Base-by-base conservation (phyloP, 2,888 invertebrate species). In the Apeira syringaria region DNA sequence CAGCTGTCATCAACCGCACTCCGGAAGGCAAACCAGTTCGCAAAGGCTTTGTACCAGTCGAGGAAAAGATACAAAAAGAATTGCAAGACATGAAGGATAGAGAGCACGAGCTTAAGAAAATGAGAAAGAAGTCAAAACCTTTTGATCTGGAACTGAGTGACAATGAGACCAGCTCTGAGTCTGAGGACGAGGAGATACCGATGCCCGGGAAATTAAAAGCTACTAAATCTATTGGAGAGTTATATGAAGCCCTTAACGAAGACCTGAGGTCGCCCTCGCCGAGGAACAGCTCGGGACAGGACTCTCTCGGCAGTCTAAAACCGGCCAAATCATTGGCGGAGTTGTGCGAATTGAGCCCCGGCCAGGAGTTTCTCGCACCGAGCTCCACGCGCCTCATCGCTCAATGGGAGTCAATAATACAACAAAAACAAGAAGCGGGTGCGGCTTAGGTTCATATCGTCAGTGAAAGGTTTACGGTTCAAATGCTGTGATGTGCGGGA, bases 61-160 rank as follows among this genome's bases (percentile, higher is more conserved):
- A 97, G 73, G 94, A 96, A 64, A 96, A 96, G 79, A 97, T 98
- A 61, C 95, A 96, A 67, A 94, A 94, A 51, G 98, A 98, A 76
- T 83, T 98, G 34, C 91, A 93, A 68, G 97, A 97, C 63, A 94
- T 97, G 92, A 94, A 95, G 66, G 92, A 93, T 53, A 90, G 96
- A 39, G 96, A 96, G 68, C 93, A 94, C 53, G 96, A 96, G 67
- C 83, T 96, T 27, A 95, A 95, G 91, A 89, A 91, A 54, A 91
- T 93, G 86, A 88, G 94, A 50, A 91, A 92, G 72, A 91, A 91
- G 59, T 81, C 91, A 46, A 83, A 91, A 43, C 91, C 92, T 15
- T 93, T 92, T 37, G 94, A 94, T 48, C 83, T 94, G 61, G 92
- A 92, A 39, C 79, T 93, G 34, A 90, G 92, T 48, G 92, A 93